phyloP scores from a whole-genome alignment of 2,888 invertebrate species.

The Drosophila longiperda region DNA sequence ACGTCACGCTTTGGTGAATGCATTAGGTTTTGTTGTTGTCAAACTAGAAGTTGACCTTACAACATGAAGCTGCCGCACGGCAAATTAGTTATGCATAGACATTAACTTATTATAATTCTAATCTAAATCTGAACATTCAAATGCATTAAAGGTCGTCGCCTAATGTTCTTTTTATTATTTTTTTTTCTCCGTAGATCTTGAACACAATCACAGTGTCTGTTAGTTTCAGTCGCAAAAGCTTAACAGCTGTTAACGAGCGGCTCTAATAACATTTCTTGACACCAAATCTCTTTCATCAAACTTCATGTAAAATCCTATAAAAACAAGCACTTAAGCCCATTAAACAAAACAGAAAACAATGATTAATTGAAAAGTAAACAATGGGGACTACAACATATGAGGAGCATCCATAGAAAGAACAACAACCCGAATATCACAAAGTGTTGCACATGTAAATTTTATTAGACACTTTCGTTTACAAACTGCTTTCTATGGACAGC shows the following conservation, averaged over 20 bases:
- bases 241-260: constrained; percentile 29
- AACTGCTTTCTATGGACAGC: constrained; percentile 31
- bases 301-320: constrained; percentile 16
- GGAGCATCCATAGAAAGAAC: constrained; percentile 23
- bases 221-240: neutral
- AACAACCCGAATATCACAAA: constrained; percentile 20
- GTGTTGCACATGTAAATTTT: constrained; percentile 55
- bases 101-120: constrained; percentile 21
- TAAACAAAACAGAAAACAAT: constrained; percentile 40
- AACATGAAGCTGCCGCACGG: constrained; percentile 39
- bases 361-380: constrained; percentile 61
- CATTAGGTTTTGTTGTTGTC: constrained; percentile 46
- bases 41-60: constrained; percentile 68
- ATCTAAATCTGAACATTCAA: constrained; percentile 22
- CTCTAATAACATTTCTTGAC: constrained; percentile 16
- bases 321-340: constrained; percentile 59
- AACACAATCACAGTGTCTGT: constrained; percentile 7
- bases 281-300: constrained; percentile 10
- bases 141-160: constrained; percentile 30
- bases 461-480: constrained; percentile 57
- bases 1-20: constrained; percentile 70
- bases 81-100: constrained; percentile 56
- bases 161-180: constrained; percentile 12
- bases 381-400: constrained; percentile 45
- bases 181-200: constrained; percentile 3